Evolutionary conservation across 2,888 invertebrate genomes (phyloP), one percentile per base, ranked within the genome.

Genomic region (Amitus sp.): DNA sequence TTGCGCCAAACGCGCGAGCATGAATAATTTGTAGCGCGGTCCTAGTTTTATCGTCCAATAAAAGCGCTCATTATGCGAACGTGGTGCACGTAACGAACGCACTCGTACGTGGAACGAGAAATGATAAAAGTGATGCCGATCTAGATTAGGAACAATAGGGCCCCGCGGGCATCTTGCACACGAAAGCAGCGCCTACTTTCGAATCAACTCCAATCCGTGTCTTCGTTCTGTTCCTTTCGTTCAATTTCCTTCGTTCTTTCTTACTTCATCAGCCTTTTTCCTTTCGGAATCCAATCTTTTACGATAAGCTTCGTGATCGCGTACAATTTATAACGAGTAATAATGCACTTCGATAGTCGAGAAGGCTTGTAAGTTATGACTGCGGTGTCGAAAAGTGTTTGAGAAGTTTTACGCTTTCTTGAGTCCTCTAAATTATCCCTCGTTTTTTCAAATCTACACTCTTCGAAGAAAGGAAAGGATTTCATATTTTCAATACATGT

Each of bases 81-180:
- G 60, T 60, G 49, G 56, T 50, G 56, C 46, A 28, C 30, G 13
- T 23, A 43, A 13, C 43, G 23, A 43, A 46, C 46, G 28, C 28
- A 30, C 30, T 28, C 46, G 46, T 46, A 46, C 30, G 30, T 46
- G 28, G 30, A 46, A 28, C 39, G 52, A 12, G 63, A 64, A 65
- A 67, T 65, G 67, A 72, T 69, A 69, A 72, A 73, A 73, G 65
- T 68, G 48, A 68, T 62, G 68, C 51, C 54, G 76, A 78, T 78
- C 78, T 73, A 78, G 78, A 78, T 78, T 73, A 69, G 58, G 62
- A 60, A 37, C 78, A 77, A 78, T 78, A 70, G 73, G 66, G 66
- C 75, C 75, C 78, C 73, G 66, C 73, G 60, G 77, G 77, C 76
- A 62, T 71, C 71, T 74, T 69, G 66, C 69, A 57, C 68, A 55